These are phyloP conservation scores for Cynopterus sphinx DNA, from an alignment of 2,797 vertebrate genomes.

Conservation along the genomic window DNA sequence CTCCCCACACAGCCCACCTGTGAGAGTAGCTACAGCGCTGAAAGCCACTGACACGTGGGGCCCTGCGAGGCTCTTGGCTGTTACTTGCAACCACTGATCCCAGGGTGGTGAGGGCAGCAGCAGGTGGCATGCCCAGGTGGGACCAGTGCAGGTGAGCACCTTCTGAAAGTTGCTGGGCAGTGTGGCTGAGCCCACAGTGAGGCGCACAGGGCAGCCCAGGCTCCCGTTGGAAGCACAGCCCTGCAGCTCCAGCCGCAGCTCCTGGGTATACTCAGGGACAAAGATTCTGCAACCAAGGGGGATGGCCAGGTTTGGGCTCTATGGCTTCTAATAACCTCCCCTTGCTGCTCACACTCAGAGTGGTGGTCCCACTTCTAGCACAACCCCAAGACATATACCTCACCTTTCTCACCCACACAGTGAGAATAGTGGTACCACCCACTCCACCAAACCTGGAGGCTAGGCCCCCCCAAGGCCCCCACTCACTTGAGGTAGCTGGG, in stretches of 20 bases:
- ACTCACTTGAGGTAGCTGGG: slow-evolving; percentile 91
- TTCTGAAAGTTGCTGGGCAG: slow-evolving; percentile 85
- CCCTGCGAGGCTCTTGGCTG: slow-evolving; percentile 84
- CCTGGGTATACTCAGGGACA: slow-evolving; percentile 89
- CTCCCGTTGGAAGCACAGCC: slow-evolving; percentile 81
- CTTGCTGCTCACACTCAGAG: not conserved
- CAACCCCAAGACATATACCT: not conserved
- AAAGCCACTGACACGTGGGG: slow-evolving; percentile 84
- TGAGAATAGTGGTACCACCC: not conserved
- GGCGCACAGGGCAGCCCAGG: slow-evolving; percentile 84
- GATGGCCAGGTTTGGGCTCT: not conserved
- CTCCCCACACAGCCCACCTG: slow-evolving; percentile 85
- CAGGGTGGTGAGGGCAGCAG: slow-evolving; percentile 90
- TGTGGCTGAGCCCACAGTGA: slow-evolving; percentile 89
- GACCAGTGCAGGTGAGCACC: slow-evolving; percentile 86
- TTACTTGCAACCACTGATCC: slow-evolving; percentile 92
- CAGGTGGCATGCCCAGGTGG: slow-evolving; percentile 82
- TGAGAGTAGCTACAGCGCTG: slow-evolving; percentile 86
- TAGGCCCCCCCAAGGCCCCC: not conserved
- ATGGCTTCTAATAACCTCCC: not conserved
- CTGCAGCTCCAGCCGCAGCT: slow-evolving; percentile 87
- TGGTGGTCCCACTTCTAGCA: too few relatives aligned
- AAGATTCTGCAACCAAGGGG: slow-evolving; percentile 87
- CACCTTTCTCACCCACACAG: not conserved
- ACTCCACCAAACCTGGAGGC: not conserved